Base-by-base conservation (phyloP, 2,888 invertebrate species). In the Cheilosia scutellata region DNA sequence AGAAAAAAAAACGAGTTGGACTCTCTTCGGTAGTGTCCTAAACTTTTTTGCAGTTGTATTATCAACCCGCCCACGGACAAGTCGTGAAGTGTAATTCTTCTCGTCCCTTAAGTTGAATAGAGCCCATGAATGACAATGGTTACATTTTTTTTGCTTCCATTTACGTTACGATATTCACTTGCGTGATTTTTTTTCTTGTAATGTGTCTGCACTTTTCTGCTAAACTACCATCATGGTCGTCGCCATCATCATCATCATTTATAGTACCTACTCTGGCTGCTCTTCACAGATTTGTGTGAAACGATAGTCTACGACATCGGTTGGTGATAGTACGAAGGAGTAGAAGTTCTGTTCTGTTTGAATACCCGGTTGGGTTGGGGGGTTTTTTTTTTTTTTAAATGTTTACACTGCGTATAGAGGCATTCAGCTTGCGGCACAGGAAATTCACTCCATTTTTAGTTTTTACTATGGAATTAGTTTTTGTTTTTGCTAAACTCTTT, bases 111-210 rank as follows among this genome's bases (percentile, higher is more conserved):
- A 66, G 37, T 27, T 60, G 44, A 66, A 80, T 66, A 57, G 11
- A 65, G 25, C 20, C 44, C 79, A 60, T 60, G 60, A 80, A 76
- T 57, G 70, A 68, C 62, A 76, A 76, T 76, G 68, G 57, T 63
- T 57, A 40, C 13, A 5, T 71, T 55, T 75, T 40, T 78, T 72
- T 63, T n/a, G n/a, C 40, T 63, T 63, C 53, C 57, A 49, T 71
- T 71, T 71, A 49, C 47, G 37, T 63, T 57, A 71, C 71, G 63
- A 78, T 78, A 78, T 78, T 78, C 78, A 63, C 72, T 71, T 57
- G 33, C 47, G 40, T 47, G 37, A 47, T 20, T 16, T 27, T 55
- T 70, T 20, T 49, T 16, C 55, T 4, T 77, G 25, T 65, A 7
- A 16, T 49, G n/a, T 70, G 47, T 77, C 60, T 70, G 44, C 37